A percentile compares a stretch with the other conserved stretches of the same genome.
Evolutionary conservation across 2,113 vertebrate species (phyloP).

Genomic region (Prinia subflava): DNA sequence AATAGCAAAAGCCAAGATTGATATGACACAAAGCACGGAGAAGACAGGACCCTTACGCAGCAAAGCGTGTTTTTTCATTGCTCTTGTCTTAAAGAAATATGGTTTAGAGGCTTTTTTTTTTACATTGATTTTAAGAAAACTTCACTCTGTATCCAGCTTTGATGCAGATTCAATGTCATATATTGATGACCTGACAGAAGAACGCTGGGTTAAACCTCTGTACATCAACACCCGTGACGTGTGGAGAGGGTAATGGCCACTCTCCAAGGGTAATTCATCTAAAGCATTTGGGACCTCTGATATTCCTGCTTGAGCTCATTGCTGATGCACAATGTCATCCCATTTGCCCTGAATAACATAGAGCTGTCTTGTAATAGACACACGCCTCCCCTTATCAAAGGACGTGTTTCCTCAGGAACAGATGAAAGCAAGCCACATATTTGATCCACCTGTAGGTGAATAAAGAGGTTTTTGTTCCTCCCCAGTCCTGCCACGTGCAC

Average conservation of each 20-base stretch:
- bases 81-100: constrained; percentile 65
- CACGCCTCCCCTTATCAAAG: constrained; percentile 3
- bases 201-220: constrained; percentile 33
- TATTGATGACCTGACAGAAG: constrained; percentile 54
- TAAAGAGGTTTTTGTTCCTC: not conserved
- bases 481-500: not conserved
- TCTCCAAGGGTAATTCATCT: constrained; percentile 56
- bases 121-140: constrained; percentile 60
- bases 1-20: constrained; percentile 58
- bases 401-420: not conserved
- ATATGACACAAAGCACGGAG: constrained; percentile 50
- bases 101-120: constrained; percentile 35
- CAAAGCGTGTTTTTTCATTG: constrained; percentile 47
- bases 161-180: constrained; percentile 49
- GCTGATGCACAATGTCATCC: constrained; percentile 49
- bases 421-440: not conserved
- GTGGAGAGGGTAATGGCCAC: constrained; percentile 47
- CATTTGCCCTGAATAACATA: constrained; percentile 37
- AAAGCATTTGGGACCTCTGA: constrained; percentile 37
- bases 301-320: constrained; percentile 49
- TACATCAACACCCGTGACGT: constrained; percentile 45
- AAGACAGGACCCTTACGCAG: constrained; percentile 54
- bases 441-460: not conserved
- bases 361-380: constrained; percentile 39
- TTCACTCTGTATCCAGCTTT: constrained; percentile 37